Base-by-base conservation (phyloP, 2,888 invertebrate species). In the Rotaria macrura region DNA sequence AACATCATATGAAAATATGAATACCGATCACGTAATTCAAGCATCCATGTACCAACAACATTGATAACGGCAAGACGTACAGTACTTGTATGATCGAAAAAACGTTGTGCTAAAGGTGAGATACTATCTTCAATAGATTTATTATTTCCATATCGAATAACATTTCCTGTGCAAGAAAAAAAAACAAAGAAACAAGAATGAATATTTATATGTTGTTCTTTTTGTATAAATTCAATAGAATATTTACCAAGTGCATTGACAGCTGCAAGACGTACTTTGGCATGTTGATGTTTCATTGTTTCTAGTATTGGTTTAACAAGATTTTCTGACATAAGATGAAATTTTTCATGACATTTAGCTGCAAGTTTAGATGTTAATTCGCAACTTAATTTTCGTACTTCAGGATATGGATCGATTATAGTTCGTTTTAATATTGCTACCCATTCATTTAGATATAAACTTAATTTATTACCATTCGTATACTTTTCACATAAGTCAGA, bases 1-100 rank as follows among this genome's bases (percentile, higher is more conserved):
- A 97, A 92, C 88, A 96, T 93, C 88, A 94, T 94, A 89, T 94
- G 94, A 92, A 95, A 96, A 91, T 94, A 96, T 0, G 96, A 96
- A 90, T 97, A 97, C 88, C 96, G 92, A 90, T 97, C 96, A 85
- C 92, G 92, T 86, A 96, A 93, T 85, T 93, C 93, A 47, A 94
- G 89, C 90, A 96, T 92, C 95, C 95, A 95, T 83, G 92, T 92
- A 6, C 95, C 94, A 0, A 95, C 94, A 88, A 95, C 94, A 88
- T 93, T 91, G 0, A 94, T 94, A 7, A 95, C 94, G 88, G 94
- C 94, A 87, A 90, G 91, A 83, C 97, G 93, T 0, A 96, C 96
- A 86, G 93, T 91, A 0, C 94, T 93, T 89, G 94, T 94, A 88
- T 94, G 93, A 92, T 97, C 96, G 92, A 96, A 96, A 9, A 96